phyloP scores from a whole-genome alignment of 2,888 invertebrate species.

The Sphaerophoria rueppellii region DNA sequence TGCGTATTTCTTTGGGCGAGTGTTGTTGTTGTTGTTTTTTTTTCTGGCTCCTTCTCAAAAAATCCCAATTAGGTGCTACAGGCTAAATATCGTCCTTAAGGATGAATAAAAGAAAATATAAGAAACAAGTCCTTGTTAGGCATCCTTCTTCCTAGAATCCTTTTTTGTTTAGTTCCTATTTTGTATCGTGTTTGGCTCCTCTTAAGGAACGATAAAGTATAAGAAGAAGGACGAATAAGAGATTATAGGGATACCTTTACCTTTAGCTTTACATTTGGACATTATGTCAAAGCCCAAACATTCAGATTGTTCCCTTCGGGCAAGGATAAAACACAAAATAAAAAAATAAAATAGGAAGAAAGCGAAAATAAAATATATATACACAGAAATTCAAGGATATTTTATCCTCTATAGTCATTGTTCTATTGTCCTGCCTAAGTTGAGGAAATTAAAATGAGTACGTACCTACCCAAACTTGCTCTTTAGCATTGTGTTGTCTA shows the following conservation, averaged over 20 bases:
- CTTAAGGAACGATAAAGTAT: neutral
- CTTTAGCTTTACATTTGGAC: slow-evolving; percentile 43
- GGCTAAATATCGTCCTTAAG: slow-evolving; percentile 61
- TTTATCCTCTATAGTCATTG: slow-evolving; percentile 2
- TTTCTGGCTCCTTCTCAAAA: slow-evolving; percentile 25
- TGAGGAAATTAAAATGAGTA: slow-evolving; percentile 56
- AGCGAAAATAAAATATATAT: slow-evolving; percentile 24
- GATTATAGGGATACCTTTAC: slow-evolving; percentile 13
- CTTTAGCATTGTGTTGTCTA: neutral
- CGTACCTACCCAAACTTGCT: slow-evolving; percentile 3
- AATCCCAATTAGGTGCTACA: slow-evolving; percentile 65
- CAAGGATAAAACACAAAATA: slow-evolving; percentile 34
- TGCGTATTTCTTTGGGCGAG: neutral
- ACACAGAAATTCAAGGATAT: slow-evolving; percentile 38
- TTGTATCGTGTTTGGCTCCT: slow-evolving; percentile 38
- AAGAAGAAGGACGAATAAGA: neutral
- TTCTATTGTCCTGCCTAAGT: neutral
- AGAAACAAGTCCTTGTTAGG: neutral
- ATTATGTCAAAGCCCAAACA: slow-evolving; percentile 55
- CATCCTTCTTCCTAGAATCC: neutral
- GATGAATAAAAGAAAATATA: slow-evolving; percentile 50
- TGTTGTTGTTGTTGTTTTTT: neutral
- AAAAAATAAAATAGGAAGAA: slow-evolving; percentile 18
- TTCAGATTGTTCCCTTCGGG: slow-evolving; percentile 19
- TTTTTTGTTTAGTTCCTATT: slow-evolving; percentile 1